Evolutionary conservation across 2,888 invertebrate genomes (phyloP).

Genomic region (Eupithecia subfuscata): DNA sequence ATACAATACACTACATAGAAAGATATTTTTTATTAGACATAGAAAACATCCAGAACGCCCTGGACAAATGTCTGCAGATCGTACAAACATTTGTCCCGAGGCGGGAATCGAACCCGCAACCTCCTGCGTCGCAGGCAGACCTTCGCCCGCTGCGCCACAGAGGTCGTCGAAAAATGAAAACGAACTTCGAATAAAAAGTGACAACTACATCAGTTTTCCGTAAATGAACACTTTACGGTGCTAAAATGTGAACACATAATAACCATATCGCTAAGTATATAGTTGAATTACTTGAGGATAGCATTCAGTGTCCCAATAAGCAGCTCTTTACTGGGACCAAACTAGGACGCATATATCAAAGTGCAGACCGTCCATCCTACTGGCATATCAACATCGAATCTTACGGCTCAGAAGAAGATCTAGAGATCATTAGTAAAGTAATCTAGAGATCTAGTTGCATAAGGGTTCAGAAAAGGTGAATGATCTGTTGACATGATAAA

Average conservation of each 20-base stretch:
- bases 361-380: neutral
- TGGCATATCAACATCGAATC: neutral
- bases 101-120: too few species aligned
- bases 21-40: too few species aligned
- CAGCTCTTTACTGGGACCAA: neutral
- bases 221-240: neutral
- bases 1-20: too few species aligned
- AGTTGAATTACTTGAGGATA: neutral
- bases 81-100: too few species aligned
- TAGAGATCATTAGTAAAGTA: conserved; percentile 28
- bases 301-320: neutral
- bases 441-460: conserved; percentile 26
- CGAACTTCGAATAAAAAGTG: neutral
- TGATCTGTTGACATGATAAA: conserved; percentile 18
- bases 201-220: neutral
- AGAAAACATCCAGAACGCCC: too few species aligned
- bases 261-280: neutral
- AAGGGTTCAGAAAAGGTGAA: conserved; percentile 27
- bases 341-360: neutral
- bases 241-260: neutral
- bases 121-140: too few species aligned
- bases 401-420: conserved; percentile 2
- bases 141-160: too few species aligned
- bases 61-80: too few species aligned
- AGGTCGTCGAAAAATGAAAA: too few species aligned